Percentiles rank a stretch among this genome's conserved stretches.
Conservation (phyloP, 1,140 invertebrate species). For the Anastrepha obliqua region DNA sequence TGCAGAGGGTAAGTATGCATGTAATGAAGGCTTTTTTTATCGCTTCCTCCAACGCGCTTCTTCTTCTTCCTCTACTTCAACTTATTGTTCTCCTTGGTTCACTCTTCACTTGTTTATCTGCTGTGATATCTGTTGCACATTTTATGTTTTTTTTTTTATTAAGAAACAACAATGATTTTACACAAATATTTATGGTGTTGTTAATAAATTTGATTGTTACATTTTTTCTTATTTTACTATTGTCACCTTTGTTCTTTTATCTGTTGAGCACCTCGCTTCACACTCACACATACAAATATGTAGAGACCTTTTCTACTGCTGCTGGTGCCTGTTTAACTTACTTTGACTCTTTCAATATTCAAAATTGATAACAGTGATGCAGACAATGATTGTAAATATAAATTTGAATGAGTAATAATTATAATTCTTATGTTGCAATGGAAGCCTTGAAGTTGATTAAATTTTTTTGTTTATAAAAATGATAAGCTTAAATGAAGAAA, state of each 20-base stretch:
- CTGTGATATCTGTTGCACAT: conserved; percentile 25
- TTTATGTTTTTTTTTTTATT: background rate
- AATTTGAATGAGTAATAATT: too few relatives aligned
- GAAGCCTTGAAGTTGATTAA: too few relatives aligned
- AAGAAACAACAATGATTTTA: background rate
- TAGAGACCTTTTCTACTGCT: background rate
- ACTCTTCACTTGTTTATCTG: conserved; percentile 31
- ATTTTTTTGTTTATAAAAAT: too few relatives aligned
- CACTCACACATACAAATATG: background rate
- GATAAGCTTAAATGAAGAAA: too few relatives aligned
- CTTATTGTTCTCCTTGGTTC: background rate
- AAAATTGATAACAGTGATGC: too few relatives aligned
- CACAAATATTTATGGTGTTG: conserved; percentile 25
- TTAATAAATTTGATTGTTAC: background rate
- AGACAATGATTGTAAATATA: too few relatives aligned
- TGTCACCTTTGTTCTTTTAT: too few relatives aligned
- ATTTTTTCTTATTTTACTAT: background rate
- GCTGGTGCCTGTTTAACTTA: background rate
- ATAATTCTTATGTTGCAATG: too few relatives aligned
- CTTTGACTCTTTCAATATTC: too few relatives aligned
- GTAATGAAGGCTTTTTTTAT: background rate
- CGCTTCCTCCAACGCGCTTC: background rate
- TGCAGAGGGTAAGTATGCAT: conserved; percentile 71
- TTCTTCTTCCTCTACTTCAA: too few relatives aligned
- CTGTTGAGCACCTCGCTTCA: too few relatives aligned